Base-by-base conservation (phyloP, 2,113 vertebrate genomes). In the Solenodon paradoxus region DNA sequence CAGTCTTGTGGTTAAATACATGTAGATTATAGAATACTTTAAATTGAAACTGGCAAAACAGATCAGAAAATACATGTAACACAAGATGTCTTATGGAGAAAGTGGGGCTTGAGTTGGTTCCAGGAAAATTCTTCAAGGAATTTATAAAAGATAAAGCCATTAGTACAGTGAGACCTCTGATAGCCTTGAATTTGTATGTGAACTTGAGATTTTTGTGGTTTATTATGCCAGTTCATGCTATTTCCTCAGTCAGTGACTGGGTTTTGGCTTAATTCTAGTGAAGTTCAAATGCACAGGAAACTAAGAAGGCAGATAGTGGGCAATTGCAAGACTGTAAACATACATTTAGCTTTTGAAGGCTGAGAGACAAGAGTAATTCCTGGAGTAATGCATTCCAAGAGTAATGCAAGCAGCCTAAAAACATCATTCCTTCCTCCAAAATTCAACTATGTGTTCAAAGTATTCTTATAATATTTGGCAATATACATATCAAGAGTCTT, bases 141-240 rank as follows among this genome's bases (percentile, higher is more conserved):
- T 86, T 94, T 85, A 40, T 74, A 61, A 77, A 15, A 85, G 64
- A 96, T 81, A 68, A 95, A 95, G 38, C 28, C 28, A 63, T 77
- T 57, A 55, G 35, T 49, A 26, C 38, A 57, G 40, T 26, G 45
- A 91, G 47, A 47, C 4, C 35, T 93, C 88, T 68, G 51, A 9
- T n/a, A 88, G 68, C 20, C 10, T 59, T 81, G 78, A 22, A 79
- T 96, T 95, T 89, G 68, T 49, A 7, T 81, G 77, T 84, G 15
- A 96, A 92, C 24, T 84, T 88, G 82, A 95, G 57, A 64, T 94
- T 91, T 94, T 82, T 92, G 68, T 35, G 45, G 59, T 93, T 91
- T 94, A 26, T 32, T 93, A 5, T 95, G 57, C 26, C 72, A 93
- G 74, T 26, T 35, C 74, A 82, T 3, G 0, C 22, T 86, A 89